Base-by-base conservation (phyloP, 2,797 vertebrate genomes). In the Alcedo atthis region DNA sequence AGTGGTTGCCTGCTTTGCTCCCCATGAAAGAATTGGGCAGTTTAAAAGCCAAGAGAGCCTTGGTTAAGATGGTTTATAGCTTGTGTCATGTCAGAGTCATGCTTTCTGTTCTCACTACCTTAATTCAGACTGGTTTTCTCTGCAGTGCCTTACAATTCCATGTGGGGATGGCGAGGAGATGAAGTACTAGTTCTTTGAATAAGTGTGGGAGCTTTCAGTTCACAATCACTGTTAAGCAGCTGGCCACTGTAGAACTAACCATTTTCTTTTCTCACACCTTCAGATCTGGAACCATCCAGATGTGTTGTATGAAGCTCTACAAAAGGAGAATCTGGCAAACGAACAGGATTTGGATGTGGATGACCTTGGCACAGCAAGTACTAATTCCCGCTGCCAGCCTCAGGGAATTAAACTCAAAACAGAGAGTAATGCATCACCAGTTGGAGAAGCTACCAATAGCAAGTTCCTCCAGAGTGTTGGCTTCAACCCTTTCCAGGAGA, bases 281-380 rank as follows among this genome's bases (percentile, higher is more conserved):
- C 95, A 99, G 99, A 99, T 99, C 94, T 99, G 99, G 99, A 99
- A 99, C 96, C 99, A 99, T 96, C 99, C 99, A 8, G 99, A 99
- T 20, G 99, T 99, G 76, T 97, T 99, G 15, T 99, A 99, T 71
- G 99, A 99, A 97, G 98, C 99, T 46, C 97, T 99, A 66, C 98
- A 99, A 96, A 99, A 99, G 95, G 99, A 99, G 95, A 99, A 98
- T 94, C 97, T 99, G 95, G 98, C 99, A 91, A 99, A 98, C 0
- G 99, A 99, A 93, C 99, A 99, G 96, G 99, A 99, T 96, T 97
- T 99, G 78, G 99, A 99, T 80, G 98, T 99, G 25, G 99, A 99
- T 84, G 99, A 99, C 96, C 98, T 99, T 64, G 98, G 98, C 90
- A 98, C 98, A 58, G 96, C 98, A 10, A 97, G 79, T 53, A 94